phyloP scores from a whole-genome alignment of 2,888 invertebrate species.

The Pherbina coryleti region DNA sequence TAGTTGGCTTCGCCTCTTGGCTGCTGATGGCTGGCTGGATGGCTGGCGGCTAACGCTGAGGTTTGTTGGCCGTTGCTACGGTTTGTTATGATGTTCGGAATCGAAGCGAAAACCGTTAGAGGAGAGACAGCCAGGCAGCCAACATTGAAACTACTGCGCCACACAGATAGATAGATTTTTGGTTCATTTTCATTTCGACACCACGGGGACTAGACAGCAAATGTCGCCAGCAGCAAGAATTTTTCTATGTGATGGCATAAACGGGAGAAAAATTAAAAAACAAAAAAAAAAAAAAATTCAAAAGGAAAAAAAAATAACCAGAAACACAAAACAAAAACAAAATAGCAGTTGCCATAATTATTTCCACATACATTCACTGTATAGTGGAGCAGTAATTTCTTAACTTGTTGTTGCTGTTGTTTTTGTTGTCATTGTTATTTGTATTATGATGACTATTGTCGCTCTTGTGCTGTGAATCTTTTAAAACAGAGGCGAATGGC shows the following conservation, averaged over 20 bases:
- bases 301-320: conserved; percentile 6
- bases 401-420: conserved; percentile 44
- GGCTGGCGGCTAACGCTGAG: conserved; percentile 49
- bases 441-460: neutral
- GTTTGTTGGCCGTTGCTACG: conserved; percentile 39
- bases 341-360: conserved; percentile 49
- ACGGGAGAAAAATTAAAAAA: no score
- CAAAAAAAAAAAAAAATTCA: neutral
- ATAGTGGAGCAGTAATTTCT: conserved; percentile 43
- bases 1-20: conserved; percentile 56
- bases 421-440: conserved; percentile 40
- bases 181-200: conserved; percentile 55
- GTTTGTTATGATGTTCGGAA: conserved; percentile 50
- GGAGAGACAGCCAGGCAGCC: conserved; percentile 61
- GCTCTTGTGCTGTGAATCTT: conserved; percentile 8
- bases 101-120: conserved; percentile 52
- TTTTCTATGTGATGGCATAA: conserved; percentile 2
- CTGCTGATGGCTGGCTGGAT: conserved; percentile 56
- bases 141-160: conserved; percentile 54
- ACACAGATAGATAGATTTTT: conserved; percentile 52
- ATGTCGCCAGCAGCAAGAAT: conserved; percentile 59
- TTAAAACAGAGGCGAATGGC: conserved; percentile 41
- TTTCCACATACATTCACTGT: conserved; percentile 44
- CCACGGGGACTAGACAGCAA: conserved; percentile 63
- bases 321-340: conserved; percentile 12